Evolutionary conservation across 35 echinoderm and acorn worm genomes (phyloP), one percentile per base, ranked within the genome.

Genomic region (Apostichopus parvimensis): DNA sequence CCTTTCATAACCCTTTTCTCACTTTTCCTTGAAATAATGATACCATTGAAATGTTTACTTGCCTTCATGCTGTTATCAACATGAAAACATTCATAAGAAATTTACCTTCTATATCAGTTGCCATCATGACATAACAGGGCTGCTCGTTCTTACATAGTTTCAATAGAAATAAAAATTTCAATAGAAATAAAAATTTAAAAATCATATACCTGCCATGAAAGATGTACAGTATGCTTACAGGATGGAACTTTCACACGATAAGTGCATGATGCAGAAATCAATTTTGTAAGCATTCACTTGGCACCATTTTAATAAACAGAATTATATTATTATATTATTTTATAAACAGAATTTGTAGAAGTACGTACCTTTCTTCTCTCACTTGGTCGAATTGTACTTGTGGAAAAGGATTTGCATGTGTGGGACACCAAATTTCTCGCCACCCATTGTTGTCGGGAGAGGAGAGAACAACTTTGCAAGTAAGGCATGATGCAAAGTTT

Each of bases 391-490:
- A 26, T 61, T 53, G 86, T 45, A 80, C 92, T 93, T 76, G 92
- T 93, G 17, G 86, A 79, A n/a, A 93, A 79, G 75, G 53, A 57
- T 60, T 85, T 93, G 34, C 73, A 89, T 56, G 87, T 79, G 71
- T 89, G 24, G 21, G 83, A 68, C 12, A 89, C 57, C 58, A 87
- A 52, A 71, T 71, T 87, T 20, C 54, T 71, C 11, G 64, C 57
- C 85, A 87, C 5, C 24, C 24, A 28, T 28, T 28, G 26, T 28
- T 28, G 26, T 28, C 26, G 26, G 26, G 26, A 28, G 26, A 28
- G 26, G 26, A 28, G 26, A 28, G 26, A 28, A 28, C 26, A 28
- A 28, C 26, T 28, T 28, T 28, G 26, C 26, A 28, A 28, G 26
- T 28, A 28, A 28, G 26, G 26, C 26, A 28, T 28, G 26, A 28